Conservation (phyloP, 2,113 vertebrate species). For the Onychostoma macrolepis region DNA sequence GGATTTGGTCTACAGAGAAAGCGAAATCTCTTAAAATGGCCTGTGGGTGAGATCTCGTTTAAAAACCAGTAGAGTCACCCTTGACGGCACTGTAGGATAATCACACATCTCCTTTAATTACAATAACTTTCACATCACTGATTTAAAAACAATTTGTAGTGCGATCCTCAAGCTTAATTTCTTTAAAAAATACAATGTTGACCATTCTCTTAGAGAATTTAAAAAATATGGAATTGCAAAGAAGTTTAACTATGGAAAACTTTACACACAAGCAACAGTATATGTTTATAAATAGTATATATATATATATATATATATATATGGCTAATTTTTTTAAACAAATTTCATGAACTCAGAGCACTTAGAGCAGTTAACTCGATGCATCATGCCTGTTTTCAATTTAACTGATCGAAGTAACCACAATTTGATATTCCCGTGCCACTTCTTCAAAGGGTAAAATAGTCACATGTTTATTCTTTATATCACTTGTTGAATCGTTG, state of each 20-base stretch:
- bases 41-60: constrained; percentile 72
- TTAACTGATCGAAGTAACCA: constrained; percentile 66
- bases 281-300: neutral
- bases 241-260: neutral
- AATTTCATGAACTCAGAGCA: neutral
- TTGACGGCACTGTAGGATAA: constrained; percentile 68
- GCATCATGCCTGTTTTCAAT: constrained; percentile 58
- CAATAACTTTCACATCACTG: constrained; percentile 63
- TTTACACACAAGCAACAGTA: neutral
- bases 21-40: constrained; percentile 71
- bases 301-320: neutral
- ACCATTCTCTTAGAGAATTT: neutral
- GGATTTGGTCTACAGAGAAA: constrained; percentile 74
- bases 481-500: constrained; percentile 77
- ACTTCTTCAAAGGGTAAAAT: constrained; percentile 62
- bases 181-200: neutral
- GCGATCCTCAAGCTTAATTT: neutral
- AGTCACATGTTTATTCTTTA: constrained; percentile 75
- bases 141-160: neutral
- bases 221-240: neutral
- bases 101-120: constrained; percentile 76
- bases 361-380: neutral
- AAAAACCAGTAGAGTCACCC: constrained; percentile 67
- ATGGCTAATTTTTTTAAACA: neutral
- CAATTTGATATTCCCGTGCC: constrained; percentile 73